phyloP scores from a whole-genome alignment of 23 tunicate species.

The Halocynthia roretzi region DNA sequence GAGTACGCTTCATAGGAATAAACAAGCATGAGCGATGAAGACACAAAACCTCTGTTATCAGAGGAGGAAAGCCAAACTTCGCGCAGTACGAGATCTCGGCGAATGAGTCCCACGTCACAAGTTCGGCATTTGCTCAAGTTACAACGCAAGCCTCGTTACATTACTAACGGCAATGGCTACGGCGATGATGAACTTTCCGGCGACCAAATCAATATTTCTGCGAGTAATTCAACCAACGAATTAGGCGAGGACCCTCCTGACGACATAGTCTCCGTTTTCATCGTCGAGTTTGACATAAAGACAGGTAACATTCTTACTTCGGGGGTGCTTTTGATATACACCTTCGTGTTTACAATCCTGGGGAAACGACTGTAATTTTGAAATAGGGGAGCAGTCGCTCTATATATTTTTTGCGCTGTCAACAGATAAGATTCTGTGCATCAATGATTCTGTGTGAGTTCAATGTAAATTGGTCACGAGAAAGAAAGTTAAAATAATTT shows the following conservation, averaged over 20 bases:
- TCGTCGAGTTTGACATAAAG: constrained; percentile 52
- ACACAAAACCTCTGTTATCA: too few relatives aligned
- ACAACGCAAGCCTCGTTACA: neutral
- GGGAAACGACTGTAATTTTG: too few relatives aligned
- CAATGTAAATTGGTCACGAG: too few relatives aligned
- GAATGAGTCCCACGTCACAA: constrained; percentile 5
- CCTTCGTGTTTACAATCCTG: neutral
- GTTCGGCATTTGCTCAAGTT: neutral
- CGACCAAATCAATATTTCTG: constrained; percentile 2
- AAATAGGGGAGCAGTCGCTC: too few relatives aligned
- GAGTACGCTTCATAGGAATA: too few relatives aligned
- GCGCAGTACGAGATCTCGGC: neutral
- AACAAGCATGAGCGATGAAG: too few relatives aligned
- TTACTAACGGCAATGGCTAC: neutral
- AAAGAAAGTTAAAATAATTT: too few relatives aligned
- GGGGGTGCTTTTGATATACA: neutral
- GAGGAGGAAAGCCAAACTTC: too few relatives aligned
- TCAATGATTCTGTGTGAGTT: too few relatives aligned
- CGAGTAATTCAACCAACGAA: neutral
- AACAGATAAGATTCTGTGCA: too few relatives aligned
- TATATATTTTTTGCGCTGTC: too few relatives aligned
- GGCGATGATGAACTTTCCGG: neutral
- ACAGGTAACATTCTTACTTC: constrained; percentile 17
- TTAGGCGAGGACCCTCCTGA: constrained; percentile 24
- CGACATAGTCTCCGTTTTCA: constrained; percentile 35